These are phyloP conservation scores for Himalopsyche phryganea DNA, from an alignment of 1,140 invertebrate genomes.

Conservation along the genomic window DNA sequence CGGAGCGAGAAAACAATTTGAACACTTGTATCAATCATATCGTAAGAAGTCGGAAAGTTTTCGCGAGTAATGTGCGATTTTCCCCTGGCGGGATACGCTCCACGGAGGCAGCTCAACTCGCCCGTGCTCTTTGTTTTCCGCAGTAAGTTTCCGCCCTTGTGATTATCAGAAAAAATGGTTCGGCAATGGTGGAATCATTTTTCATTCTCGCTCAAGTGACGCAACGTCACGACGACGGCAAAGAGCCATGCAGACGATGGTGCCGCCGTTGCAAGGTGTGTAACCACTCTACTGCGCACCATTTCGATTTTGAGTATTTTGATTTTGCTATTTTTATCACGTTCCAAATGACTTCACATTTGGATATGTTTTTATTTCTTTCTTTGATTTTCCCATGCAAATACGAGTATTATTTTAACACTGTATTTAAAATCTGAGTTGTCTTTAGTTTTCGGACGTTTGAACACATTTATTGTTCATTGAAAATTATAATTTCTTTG, in stretches of 20 bases:
- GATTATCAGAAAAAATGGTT: slow-evolving; percentile 30
- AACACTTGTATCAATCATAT: slow-evolving; percentile 31
- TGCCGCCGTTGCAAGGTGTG: not conserved
- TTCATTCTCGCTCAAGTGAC: slow-evolving; percentile 26
- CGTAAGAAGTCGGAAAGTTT: slow-evolving; percentile 19
- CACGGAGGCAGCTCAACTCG: not conserved
- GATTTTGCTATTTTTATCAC: too few species aligned
- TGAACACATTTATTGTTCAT: too few species aligned
- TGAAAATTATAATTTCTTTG: too few species aligned
- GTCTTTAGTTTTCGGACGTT: too few species aligned
- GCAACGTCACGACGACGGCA: not conserved
- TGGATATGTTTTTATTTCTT: too few species aligned
- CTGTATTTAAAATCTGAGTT: too few species aligned
- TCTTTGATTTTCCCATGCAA: too few species aligned
- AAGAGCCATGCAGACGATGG: too few species aligned
- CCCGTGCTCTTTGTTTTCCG: slow-evolving; percentile 25
- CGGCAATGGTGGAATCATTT: slow-evolving; percentile 23
- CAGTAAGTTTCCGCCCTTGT: slow-evolving; percentile 24
- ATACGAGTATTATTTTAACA: too few species aligned
- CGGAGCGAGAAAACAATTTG: slow-evolving; percentile 11
- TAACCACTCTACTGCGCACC: too few species aligned
- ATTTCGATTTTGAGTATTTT: too few species aligned
- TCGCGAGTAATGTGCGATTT: slow-evolving; percentile 9
- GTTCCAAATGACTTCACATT: too few species aligned
- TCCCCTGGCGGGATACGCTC: slow-evolving; percentile 3